phyloP scores from a whole-genome alignment of 2,888 invertebrate genomes.

The Cheiracanthium punctorium region DNA sequence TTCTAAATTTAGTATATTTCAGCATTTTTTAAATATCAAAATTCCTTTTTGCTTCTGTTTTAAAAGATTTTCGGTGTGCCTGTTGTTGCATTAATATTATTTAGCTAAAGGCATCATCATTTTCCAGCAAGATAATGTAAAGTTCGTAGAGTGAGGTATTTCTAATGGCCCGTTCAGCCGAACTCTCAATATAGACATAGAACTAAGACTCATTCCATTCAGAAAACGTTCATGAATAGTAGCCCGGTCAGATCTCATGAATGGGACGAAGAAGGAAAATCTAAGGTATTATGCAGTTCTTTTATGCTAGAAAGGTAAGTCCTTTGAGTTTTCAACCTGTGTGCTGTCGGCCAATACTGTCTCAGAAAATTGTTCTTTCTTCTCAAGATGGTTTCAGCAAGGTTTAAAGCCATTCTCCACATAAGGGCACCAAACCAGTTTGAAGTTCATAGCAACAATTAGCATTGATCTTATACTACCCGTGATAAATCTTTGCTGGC shows the following conservation, averaged over 20 bases:
- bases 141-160: background rate
- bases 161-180: background rate
- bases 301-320: background rate
- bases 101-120: too few species aligned
- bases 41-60: too few species aligned
- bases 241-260: background rate
- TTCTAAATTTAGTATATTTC: too few species aligned
- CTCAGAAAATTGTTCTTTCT: background rate
- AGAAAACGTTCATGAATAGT: background rate
- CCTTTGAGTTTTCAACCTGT: background rate
- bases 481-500: too few species aligned
- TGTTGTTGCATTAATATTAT: too few species aligned
- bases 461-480: too few species aligned
- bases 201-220: background rate
- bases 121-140: background rate
- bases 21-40: too few species aligned
- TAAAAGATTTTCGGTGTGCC: too few species aligned
- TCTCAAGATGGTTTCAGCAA: background rate
- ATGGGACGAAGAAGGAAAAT: background rate
- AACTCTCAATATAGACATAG: background rate
- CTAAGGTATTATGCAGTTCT: background rate
- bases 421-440: too few species aligned
- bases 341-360: too few species aligned
- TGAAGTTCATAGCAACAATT: too few species aligned
- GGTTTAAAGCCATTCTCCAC: conserved; percentile 6